These are phyloP conservation scores for Aramus guarauna DNA, from an alignment of 2,113 vertebrate species.

Conservation along the genomic window DNA sequence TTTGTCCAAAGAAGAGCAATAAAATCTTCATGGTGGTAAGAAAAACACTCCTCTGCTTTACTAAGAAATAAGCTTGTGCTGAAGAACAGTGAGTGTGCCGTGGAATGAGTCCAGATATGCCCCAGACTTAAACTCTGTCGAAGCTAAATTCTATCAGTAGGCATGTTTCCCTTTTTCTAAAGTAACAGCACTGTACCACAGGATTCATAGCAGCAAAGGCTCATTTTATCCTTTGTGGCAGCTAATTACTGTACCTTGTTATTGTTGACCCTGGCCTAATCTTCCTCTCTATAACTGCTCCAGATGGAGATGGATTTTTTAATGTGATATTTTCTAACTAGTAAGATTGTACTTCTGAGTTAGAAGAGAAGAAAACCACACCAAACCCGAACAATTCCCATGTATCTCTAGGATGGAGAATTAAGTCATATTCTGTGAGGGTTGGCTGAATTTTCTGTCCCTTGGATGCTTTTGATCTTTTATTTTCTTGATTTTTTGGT, in stretches of 20 bases:
- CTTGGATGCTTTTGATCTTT: not conserved
- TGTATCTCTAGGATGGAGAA: not conserved
- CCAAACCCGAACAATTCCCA: too few species aligned
- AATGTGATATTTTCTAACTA: not conserved
- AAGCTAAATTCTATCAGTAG: not conserved
- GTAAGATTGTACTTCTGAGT: too few species aligned
- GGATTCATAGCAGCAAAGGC: not conserved
- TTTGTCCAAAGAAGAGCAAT: not conserved
- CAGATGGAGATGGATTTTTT: not conserved
- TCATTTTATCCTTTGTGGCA: not conserved
- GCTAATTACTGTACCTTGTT: not conserved
- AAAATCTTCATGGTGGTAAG: not conserved
- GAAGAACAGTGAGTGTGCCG: not conserved
- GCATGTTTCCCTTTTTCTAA: not conserved
- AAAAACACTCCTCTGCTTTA: not conserved
- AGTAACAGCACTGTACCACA: not conserved
- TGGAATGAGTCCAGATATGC: not conserved
- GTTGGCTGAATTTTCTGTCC: not conserved
- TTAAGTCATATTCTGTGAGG: not conserved
- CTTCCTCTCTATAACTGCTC: not conserved
- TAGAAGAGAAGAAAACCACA: too few species aligned
- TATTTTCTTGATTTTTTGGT: not conserved
- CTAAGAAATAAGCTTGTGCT: not conserved
- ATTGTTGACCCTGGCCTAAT: not conserved
- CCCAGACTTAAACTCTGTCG: not conserved